Conservation (phyloP, 2,113 vertebrate genomes). For the Aviceda subcristata region DNA sequence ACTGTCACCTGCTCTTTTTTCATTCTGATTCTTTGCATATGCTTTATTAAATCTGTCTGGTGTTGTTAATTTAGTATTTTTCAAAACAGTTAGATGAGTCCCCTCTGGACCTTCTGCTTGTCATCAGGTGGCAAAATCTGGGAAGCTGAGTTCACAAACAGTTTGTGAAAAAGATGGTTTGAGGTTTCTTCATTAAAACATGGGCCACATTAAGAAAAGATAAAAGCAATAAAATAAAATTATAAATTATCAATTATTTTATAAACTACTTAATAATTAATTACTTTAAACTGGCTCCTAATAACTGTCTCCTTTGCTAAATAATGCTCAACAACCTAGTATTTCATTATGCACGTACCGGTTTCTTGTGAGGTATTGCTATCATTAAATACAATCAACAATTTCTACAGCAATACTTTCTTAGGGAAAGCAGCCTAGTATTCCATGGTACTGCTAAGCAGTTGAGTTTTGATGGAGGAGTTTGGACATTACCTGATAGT, state of each 20-base stretch:
- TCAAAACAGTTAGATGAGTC: not conserved
- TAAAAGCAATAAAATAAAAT: not conserved
- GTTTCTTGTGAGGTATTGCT: not conserved
- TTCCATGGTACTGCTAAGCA: not conserved
- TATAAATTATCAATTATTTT: not conserved
- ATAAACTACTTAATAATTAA: not conserved
- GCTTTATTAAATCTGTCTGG: not conserved
- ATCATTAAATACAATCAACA: conserved; percentile 18
- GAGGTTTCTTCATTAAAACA: not conserved
- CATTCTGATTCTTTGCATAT: not conserved
- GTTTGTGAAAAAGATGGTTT: not conserved
- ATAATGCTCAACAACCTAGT: not conserved
- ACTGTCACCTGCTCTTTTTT: not conserved
- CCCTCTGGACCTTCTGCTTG: not conserved
- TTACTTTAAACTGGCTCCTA: not conserved
- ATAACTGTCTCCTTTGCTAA: not conserved
- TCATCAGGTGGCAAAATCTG: not conserved
- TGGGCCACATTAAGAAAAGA: not conserved
- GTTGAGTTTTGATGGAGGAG: conserved; percentile 18
- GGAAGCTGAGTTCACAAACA: not conserved
- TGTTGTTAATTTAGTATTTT: not conserved
- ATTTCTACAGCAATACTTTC: conserved; percentile 12
- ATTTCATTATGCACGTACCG: not conserved
- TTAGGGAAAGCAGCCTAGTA: not conserved
- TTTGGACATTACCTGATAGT: not conserved